Percentiles rank a stretch among this genome's conserved stretches.
These are phyloP conservation scores for Eupsilia transversa DNA, from an alignment of 2,888 invertebrate genomes.

Conservation along the genomic window DNA sequence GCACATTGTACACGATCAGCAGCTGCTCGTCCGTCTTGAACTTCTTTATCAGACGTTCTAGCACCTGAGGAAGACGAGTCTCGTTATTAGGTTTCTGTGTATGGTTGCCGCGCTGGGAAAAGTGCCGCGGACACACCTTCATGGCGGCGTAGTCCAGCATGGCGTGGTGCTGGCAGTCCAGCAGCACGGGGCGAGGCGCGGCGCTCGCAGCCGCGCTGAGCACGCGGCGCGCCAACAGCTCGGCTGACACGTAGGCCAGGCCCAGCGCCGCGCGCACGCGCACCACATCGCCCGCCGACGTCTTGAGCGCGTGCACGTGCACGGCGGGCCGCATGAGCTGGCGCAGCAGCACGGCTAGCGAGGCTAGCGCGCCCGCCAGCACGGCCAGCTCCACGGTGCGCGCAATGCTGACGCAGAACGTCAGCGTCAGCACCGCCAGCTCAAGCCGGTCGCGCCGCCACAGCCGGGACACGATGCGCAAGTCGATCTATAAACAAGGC, in stretches of 20 bases:
- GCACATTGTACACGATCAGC: slow-evolving; percentile 87
- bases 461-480: slow-evolving; percentile 84
- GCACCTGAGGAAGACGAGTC: slow-evolving; percentile 82
- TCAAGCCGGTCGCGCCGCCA: slow-evolving; percentile 92
- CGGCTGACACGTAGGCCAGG: slow-evolving; percentile 93
- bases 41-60: slow-evolving; percentile 90
- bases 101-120: accelerated
- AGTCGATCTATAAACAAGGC: slow-evolving; percentile 87
- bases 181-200: slow-evolving; percentile 82
- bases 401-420: slow-evolving; percentile 91
- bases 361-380: slow-evolving; percentile 92
- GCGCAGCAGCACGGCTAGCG: slow-evolving; percentile 92
- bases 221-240: slow-evolving; percentile 91
- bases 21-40: slow-evolving; percentile 87
- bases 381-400: slow-evolving; percentile 95
- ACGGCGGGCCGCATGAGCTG: slow-evolving; percentile 92
- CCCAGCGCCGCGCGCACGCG: slow-evolving; percentile 92
- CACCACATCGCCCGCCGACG: slow-evolving; percentile 72
- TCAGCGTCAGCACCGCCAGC: slow-evolving; percentile 92
- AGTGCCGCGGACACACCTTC: slow-evolving; percentile 59
- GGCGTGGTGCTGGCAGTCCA: slow-evolving; percentile 92
- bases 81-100: background rate
- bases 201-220: slow-evolving; percentile 84
- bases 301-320: slow-evolving; percentile 44
- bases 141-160: slow-evolving; percentile 91